These are phyloP conservation scores for Elephantulus edwardii DNA, from an alignment of 2,113 vertebrate genomes.

Conservation along the genomic window DNA sequence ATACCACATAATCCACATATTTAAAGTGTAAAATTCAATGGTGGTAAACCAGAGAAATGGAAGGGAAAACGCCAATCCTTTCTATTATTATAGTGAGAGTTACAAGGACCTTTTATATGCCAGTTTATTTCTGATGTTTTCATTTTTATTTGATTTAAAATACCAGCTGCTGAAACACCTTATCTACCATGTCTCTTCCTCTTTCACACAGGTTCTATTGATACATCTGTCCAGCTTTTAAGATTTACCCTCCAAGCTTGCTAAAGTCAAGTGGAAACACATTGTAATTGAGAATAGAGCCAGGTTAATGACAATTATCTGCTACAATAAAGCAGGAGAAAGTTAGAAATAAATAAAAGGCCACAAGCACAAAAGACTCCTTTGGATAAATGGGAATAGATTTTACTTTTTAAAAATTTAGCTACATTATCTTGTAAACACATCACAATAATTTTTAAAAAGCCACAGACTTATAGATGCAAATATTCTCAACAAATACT, in stretches of 20 bases:
- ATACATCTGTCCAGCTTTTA: neutral
- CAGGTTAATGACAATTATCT: neutral
- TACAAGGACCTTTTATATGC: neutral
- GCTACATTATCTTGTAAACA: too few relatives aligned
- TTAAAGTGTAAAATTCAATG: neutral
- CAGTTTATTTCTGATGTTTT: constrained; percentile 14
- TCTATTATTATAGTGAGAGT: constrained; percentile 16
- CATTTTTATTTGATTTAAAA: constrained; percentile 22
- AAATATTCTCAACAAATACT: constrained; percentile 16
- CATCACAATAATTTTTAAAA: too few relatives aligned
- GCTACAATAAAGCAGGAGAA: neutral
- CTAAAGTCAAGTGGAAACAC: neutral
- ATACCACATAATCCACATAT: neutral
- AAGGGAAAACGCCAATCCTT: neutral
- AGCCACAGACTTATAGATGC: too few relatives aligned
- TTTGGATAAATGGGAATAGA: neutral
- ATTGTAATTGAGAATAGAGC: neutral
- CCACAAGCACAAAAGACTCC: neutral
- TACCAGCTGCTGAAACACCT: neutral
- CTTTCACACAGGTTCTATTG: neutral
- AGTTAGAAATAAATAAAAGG: constrained; percentile 9
- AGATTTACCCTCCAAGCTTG: neutral
- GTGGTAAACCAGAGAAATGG: neutral
- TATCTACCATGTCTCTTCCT: constrained; percentile 25
- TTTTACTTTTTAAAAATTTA: constrained; percentile 3